These are phyloP conservation scores for Drosophila prostipennis DNA, from an alignment of 2,888 invertebrate species.

Conservation along the genomic window DNA sequence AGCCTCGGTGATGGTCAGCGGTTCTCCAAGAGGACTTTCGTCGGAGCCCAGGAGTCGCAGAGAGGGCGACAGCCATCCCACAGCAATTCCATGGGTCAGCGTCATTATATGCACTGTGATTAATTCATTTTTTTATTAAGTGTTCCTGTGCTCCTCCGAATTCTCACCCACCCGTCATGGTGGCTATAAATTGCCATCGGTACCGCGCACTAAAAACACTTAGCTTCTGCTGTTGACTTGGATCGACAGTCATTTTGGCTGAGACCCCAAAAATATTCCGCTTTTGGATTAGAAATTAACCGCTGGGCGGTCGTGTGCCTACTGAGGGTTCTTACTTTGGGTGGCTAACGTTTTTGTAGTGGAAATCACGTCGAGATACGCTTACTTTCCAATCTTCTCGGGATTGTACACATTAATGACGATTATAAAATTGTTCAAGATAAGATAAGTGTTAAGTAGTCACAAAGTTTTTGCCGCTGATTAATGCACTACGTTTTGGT, in stretches of 20 bases:
- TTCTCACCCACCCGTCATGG: slow-evolving; percentile 63
- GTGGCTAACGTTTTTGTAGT: slow-evolving; percentile 54
- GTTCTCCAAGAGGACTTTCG: slow-evolving; percentile 47
- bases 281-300: slow-evolving; percentile 7
- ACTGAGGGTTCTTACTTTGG: slow-evolving; percentile 48
- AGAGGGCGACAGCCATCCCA: slow-evolving; percentile 80
- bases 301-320: slow-evolving; percentile 17
- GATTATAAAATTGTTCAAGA: slow-evolving; percentile 50
- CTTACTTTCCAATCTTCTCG: slow-evolving; percentile 23
- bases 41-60: slow-evolving; percentile 66
- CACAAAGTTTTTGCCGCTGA: slow-evolving; percentile 11
- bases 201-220: slow-evolving; percentile 57
- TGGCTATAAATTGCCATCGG: slow-evolving; percentile 68
- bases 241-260: slow-evolving; percentile 50
- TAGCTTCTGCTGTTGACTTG: slow-evolving; percentile 21
- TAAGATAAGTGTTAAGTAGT: slow-evolving; percentile 50
- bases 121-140: not conserved
- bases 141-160: not conserved
- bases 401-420: slow-evolving; percentile 23
- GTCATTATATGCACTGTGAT: slow-evolving; percentile 77
- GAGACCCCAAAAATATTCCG: not conserved
- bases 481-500: slow-evolving; percentile 11
- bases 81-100: slow-evolving; percentile 74
- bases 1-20: slow-evolving; percentile 57
- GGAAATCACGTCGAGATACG: slow-evolving; percentile 39